Evolutionary conservation across 2,888 invertebrate species (phyloP).

Genomic region (Branchellion lobata): DNA sequence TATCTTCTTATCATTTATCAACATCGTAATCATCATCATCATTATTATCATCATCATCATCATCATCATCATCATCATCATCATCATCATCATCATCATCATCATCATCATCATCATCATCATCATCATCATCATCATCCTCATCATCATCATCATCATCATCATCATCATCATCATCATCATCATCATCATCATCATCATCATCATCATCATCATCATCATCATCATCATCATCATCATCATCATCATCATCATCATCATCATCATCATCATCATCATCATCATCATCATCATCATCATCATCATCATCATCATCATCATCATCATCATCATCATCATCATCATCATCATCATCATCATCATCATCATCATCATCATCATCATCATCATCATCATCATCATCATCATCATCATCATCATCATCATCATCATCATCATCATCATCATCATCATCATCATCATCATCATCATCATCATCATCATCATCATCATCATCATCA

Average conservation of each 20-base stretch:
- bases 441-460: slow-evolving; percentile 39
- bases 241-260: slow-evolving; percentile 42
- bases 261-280: slow-evolving; percentile 41
- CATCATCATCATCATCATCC: slow-evolving; percentile 31
- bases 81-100: slow-evolving; percentile 36
- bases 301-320: slow-evolving; percentile 43
- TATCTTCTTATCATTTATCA: too few relatives aligned
- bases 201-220: slow-evolving; percentile 32
- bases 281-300: slow-evolving; percentile 38
- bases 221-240: slow-evolving; percentile 42
- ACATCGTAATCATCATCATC: slow-evolving; percentile 23
- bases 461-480: slow-evolving; percentile 43
- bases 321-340: slow-evolving; percentile 42
- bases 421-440: slow-evolving; percentile 40
- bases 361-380: slow-evolving; percentile 38
- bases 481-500: slow-evolving; percentile 41
- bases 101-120: slow-evolving; percentile 37
- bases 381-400: slow-evolving; percentile 43
- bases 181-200: slow-evolving; percentile 37
- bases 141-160: slow-evolving; percentile 32
- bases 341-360: slow-evolving; percentile 40
- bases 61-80: slow-evolving; percentile 18
- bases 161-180: slow-evolving; percentile 27
- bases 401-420: slow-evolving; percentile 42
- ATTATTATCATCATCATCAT: slow-evolving; percentile 25